These are phyloP conservation scores for Apodemus sylvaticus DNA, from an alignment of 2,113 vertebrate species.

Conservation along the genomic window DNA sequence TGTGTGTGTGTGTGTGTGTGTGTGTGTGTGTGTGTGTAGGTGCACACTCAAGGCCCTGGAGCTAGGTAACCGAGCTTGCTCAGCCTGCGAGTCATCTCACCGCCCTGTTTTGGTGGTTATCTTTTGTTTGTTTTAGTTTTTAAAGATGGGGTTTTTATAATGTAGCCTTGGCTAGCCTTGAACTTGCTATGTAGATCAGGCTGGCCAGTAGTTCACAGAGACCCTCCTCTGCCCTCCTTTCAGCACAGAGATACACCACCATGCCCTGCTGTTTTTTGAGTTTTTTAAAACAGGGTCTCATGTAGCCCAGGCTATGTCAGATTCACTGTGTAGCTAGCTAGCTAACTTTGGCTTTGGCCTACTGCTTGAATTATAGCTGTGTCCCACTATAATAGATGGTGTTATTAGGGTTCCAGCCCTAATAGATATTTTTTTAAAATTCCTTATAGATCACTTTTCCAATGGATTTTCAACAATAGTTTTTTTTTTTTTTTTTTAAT, in stretches of 20 bases:
- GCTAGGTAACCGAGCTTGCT: no score
- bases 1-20: no score
- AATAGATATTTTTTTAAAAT: neutral
- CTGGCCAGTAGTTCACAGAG: neutral
- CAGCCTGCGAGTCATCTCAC: neutral
- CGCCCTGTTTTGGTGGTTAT: neutral
- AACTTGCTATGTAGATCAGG: neutral
- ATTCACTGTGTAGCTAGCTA: neutral
- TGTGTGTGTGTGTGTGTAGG: neutral
- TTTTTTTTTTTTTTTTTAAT: neutral
- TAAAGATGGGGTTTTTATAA: neutral
- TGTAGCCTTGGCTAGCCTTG: neutral
- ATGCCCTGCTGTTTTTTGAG: neutral
- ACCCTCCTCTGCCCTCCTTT: neutral
- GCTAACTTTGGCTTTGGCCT: neutral
- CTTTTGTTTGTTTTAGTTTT: neutral
- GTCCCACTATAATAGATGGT: neutral
- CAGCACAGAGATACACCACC: neutral
- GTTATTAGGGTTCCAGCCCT: neutral
- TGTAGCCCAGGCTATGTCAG: neutral
- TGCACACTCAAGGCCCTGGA: no score
- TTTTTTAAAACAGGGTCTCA: neutral
- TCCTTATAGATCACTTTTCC: neutral
- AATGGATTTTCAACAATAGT: conserved; percentile 4
- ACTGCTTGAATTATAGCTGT: neutral